phyloP scores from a whole-genome alignment of 2,797 vertebrate genomes.

The Acridotheres tristis region DNA sequence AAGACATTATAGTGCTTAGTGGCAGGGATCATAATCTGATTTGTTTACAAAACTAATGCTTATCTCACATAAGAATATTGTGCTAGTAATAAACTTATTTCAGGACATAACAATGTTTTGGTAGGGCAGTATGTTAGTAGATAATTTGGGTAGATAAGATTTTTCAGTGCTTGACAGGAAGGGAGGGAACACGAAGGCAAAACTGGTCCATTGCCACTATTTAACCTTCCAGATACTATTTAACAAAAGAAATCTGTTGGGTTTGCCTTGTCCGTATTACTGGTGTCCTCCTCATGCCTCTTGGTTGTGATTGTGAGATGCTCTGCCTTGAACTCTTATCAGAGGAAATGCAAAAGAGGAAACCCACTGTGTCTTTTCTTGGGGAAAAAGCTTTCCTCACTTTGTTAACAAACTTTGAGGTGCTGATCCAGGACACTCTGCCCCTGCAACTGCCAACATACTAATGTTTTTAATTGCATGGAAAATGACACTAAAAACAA shows the following conservation, averaged over 20 bases:
- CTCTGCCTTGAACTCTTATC: neutral
- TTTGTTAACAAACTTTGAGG: neutral
- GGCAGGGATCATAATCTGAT: neutral
- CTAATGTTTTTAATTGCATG: neutral
- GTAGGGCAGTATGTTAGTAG: no score
- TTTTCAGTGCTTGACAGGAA: neutral
- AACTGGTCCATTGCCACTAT: neutral
- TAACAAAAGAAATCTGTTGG: neutral
- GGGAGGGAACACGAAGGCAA: neutral
- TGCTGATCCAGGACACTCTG: neutral
- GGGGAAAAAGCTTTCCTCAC: fast-evolving
- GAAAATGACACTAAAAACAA: neutral
- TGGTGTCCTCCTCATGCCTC: neutral
- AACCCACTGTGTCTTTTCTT: neutral
- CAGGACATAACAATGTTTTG: neutral
- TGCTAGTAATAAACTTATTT: neutral
- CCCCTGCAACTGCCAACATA: neutral
- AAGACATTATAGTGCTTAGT: neutral
- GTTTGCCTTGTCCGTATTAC: neutral
- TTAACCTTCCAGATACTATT: neutral
- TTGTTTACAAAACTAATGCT: neutral
- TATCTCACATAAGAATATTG: neutral
- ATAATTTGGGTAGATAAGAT: neutral
- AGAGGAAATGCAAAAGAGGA: neutral
- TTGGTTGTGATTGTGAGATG: neutral